These are phyloP conservation scores for Ormyrus rosae DNA, from an alignment of 2,888 invertebrate species.

Conservation along the genomic window DNA sequence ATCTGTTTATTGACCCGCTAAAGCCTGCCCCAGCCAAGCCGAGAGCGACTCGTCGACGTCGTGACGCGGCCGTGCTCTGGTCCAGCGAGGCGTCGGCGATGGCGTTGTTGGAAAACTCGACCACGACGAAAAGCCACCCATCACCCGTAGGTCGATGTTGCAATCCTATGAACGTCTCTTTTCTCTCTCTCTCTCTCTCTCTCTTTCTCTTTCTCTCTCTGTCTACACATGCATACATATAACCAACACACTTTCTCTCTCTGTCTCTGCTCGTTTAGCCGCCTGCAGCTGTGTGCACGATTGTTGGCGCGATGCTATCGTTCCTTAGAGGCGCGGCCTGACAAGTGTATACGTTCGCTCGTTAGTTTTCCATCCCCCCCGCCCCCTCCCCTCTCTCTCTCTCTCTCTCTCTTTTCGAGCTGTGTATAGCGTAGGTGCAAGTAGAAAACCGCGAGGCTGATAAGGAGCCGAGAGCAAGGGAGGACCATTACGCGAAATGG, in stretches of 20 bases:
- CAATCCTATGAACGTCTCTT: conserved; percentile 56
- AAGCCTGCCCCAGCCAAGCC: conserved; percentile 40
- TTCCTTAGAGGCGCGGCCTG: conserved; percentile 62
- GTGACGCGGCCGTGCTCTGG: conserved; percentile 40
- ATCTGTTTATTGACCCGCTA: not conserved
- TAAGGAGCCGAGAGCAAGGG: conserved; percentile 29
- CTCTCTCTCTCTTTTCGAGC: not conserved
- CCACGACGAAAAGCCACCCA: conserved; percentile 53
- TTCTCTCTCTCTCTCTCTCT: conserved; percentile 52
- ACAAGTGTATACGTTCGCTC: conserved; percentile 54
- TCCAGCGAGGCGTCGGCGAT: conserved; percentile 27
- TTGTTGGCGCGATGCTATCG: conserved; percentile 69
- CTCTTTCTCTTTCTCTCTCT: conserved; percentile 52
- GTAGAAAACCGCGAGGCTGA: conserved; percentile 45
- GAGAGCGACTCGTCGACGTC: conserved; percentile 37
- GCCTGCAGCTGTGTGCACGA: conserved; percentile 73
- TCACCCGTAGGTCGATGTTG: conserved; percentile 62
- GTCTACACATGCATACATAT: conserved; percentile 32
- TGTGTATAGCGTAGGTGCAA: not conserved
- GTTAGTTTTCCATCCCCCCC: conserved; percentile 49
- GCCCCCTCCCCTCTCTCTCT: not conserved
- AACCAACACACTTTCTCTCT: conserved; percentile 21
- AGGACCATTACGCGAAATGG: conserved; percentile 43
- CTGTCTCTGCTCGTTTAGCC: conserved; percentile 63
- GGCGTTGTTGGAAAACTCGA: conserved; percentile 7